Percentiles rank a stretch among this genome's conserved stretches.
Evolutionary conservation across 2,797 vertebrate genomes (phyloP).

Genomic region (Trachops cirrhosus): DNA sequence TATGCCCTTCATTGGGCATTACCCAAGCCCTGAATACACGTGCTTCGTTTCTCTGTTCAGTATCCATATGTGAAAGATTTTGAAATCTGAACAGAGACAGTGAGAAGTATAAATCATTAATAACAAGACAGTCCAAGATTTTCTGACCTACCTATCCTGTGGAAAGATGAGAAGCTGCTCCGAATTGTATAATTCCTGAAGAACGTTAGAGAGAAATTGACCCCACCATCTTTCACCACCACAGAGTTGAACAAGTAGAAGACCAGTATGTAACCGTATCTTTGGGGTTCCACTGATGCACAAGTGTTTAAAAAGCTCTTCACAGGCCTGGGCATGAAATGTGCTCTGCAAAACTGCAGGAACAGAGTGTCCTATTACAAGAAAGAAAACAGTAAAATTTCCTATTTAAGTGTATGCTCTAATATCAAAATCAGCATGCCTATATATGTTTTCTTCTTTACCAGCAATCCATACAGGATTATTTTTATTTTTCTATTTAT

Average conservation of each 20-base stretch:
- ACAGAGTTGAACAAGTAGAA: slow-evolving; percentile 96
- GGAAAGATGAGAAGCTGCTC: slow-evolving; percentile 99
- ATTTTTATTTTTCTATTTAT: neutral
- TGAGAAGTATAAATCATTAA: neutral
- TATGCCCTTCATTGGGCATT: neutral
- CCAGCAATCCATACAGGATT: neutral
- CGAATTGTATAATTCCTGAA: slow-evolving; percentile 99
- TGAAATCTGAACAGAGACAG: neutral
- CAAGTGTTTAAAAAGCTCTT: slow-evolving; percentile 98
- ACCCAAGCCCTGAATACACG: neutral
- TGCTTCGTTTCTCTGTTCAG: neutral
- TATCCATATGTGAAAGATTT: neutral
- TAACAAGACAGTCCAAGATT: neutral
- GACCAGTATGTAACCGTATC: slow-evolving; percentile 95
- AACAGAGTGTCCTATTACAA: slow-evolving; percentile 92
- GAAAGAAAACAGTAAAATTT: slow-evolving; percentile 64
- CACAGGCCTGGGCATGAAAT: slow-evolving; percentile 97
- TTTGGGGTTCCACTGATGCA: slow-evolving; percentile 99
- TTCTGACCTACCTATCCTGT: slow-evolving; percentile 92
- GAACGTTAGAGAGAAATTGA: slow-evolving; percentile 97
- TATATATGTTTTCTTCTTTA: neutral
- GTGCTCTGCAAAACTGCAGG: slow-evolving; percentile 96
- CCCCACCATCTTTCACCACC: slow-evolving; percentile 99
- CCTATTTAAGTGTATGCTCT: neutral
- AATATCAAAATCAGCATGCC: neutral